Evolutionary conservation across 2,797 vertebrate species (phyloP).

Genomic region (Neomorphus geoffroyi): DNA sequence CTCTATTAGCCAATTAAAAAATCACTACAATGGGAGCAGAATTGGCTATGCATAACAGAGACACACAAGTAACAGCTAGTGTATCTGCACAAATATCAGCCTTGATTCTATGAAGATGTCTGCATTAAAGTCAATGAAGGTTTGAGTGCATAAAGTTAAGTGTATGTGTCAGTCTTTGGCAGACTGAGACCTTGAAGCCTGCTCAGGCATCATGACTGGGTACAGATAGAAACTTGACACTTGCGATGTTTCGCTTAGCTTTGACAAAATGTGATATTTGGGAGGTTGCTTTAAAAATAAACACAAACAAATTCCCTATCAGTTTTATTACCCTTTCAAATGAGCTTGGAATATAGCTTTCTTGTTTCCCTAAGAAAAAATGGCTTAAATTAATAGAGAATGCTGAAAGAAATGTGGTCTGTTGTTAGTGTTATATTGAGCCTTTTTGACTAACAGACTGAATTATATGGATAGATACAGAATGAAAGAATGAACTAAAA

Average conservation of each 20-base stretch:
- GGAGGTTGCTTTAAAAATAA: slow-evolving; percentile 15
- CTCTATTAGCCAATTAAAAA: not conserved
- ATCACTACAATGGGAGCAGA: not conserved
- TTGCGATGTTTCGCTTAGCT: slow-evolving; percentile 13
- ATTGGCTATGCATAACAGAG: not conserved
- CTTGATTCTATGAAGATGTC: not conserved
- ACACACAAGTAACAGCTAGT: not conserved
- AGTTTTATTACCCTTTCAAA: not conserved
- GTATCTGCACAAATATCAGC: not conserved
- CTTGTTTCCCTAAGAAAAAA: not conserved
- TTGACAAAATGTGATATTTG: not conserved
- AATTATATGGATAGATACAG: not conserved
- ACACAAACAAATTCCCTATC: not conserved
- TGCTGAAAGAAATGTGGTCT: not conserved
- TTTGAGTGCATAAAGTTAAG: not conserved
- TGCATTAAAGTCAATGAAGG: not conserved
- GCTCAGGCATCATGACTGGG: not conserved
- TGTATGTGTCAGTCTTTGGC: not conserved
- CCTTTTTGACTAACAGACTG: not conserved
- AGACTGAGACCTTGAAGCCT: slow-evolving; percentile 43
- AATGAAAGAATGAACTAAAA: not conserved
- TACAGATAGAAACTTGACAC: slow-evolving; percentile 33
- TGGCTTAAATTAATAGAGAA: not conserved
- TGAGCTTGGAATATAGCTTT: not conserved
- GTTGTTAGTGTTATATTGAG: not conserved